phyloP scores from a whole-genome alignment of 2,888 invertebrate species.

The Microplitis deprimator region DNA sequence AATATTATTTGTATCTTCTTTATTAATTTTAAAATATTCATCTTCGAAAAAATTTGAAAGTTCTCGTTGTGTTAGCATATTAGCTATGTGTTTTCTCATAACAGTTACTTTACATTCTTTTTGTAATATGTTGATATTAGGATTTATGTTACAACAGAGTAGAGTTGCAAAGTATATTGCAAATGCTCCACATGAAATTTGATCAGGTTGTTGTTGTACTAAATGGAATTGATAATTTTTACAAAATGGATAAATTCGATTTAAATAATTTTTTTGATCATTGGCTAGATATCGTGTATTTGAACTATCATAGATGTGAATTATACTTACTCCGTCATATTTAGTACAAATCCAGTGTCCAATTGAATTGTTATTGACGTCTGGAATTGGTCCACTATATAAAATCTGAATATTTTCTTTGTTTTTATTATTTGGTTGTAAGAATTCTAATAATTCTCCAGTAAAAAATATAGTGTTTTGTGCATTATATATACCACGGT shows the following conservation, averaged over 20 bases:
- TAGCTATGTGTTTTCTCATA: background rate
- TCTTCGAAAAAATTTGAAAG: background rate
- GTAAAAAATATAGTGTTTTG: background rate
- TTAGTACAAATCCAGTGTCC: conserved; percentile 11
- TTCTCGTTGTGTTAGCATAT: background rate
- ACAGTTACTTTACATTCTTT: background rate
- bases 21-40: background rate
- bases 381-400: background rate
- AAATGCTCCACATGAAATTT: background rate
- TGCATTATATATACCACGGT: background rate
- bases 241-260: background rate
- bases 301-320: background rate
- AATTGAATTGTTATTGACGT: background rate
- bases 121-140: background rate
- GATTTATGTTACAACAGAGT: background rate
- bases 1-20: background rate
- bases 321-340: background rate
- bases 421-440: background rate
- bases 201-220: background rate
- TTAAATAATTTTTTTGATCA: background rate
- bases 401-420: background rate
- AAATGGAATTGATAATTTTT: background rate
- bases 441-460: background rate
- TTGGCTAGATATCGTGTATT: background rate
- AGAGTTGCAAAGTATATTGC: background rate